phyloP scores from a whole-genome alignment of 2,888 invertebrate genomes.

The Andricus quercusramuli region DNA sequence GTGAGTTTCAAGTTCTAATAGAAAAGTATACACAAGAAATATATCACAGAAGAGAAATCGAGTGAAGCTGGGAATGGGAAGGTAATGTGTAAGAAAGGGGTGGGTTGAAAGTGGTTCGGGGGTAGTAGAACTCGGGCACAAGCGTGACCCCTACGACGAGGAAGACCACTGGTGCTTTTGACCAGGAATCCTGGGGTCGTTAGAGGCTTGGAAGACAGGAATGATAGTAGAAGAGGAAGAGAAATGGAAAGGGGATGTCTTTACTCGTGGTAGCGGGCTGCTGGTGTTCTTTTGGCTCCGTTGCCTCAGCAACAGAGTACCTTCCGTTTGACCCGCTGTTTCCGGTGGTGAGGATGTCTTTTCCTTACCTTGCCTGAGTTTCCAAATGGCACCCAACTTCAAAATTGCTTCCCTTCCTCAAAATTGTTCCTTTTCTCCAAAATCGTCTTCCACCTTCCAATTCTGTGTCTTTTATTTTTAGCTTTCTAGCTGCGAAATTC shows the following conservation, averaged over 20 bases:
- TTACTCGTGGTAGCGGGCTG: conserved; percentile 49
- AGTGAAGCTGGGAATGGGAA: neutral
- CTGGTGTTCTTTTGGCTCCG: conserved; percentile 65
- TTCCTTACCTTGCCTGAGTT: conserved; percentile 60
- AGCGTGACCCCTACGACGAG: neutral
- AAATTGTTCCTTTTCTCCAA: no score
- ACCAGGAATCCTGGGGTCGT: conserved; percentile 40
- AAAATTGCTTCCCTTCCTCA: conserved; percentile 19
- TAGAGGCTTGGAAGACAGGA: conserved; percentile 35
- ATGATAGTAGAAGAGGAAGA: conserved; percentile 40
- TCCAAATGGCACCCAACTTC: conserved; percentile 44
- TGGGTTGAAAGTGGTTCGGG: neutral
- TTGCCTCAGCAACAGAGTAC: conserved; percentile 74
- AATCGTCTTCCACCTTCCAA: no score
- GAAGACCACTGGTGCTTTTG: conserved; percentile 40
- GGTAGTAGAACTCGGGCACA: neutral
- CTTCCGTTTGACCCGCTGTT: conserved; percentile 73
- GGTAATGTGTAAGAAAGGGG: neutral
- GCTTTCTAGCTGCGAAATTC: no score
- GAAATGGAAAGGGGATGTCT: conserved; percentile 49
- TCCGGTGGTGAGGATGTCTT: conserved; percentile 68
- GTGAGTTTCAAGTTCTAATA: neutral
- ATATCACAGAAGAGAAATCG: conserved; percentile 23
- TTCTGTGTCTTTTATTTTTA: no score
- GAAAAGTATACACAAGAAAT: conserved; percentile 33